phyloP scores from a whole-genome alignment of 2,797 vertebrate genomes.

The Myotis planiceps region DNA sequence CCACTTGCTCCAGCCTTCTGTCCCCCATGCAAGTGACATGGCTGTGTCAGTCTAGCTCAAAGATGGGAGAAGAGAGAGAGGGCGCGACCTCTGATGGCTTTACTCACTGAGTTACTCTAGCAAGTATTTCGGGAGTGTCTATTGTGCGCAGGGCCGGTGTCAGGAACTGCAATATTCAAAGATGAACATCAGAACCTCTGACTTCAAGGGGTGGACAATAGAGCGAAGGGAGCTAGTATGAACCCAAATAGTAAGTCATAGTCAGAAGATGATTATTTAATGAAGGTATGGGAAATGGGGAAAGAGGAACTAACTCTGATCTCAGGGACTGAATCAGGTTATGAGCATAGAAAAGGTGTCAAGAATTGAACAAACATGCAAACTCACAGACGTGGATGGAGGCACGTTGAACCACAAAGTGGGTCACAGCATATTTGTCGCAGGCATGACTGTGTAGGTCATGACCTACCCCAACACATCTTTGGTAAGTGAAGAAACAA shows the following conservation, averaged over 20 bases:
- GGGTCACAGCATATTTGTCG: accelerated
- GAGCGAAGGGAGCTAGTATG: neutral
- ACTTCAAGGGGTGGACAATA: accelerated
- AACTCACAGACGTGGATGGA: neutral
- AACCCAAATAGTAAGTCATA: neutral
- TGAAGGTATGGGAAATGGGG: accelerated
- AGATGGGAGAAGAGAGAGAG: neutral
- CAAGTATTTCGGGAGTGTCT: accelerated
- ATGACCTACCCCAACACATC: too few relatives aligned
- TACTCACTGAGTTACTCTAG: accelerated
- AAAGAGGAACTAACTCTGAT: neutral
- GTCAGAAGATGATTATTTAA: neutral
- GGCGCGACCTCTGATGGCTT: accelerated
- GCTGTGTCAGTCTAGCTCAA: too few relatives aligned
- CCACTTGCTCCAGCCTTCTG: accelerated
- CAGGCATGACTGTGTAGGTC: too few relatives aligned
- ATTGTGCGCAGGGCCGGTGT: accelerated
- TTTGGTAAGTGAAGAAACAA: neutral
- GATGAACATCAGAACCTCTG: neutral
- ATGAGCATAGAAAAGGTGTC: neutral
- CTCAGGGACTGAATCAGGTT: too few relatives aligned
- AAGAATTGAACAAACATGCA: neutral
- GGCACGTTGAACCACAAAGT: accelerated
- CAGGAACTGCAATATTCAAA: too few relatives aligned
- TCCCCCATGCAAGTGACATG: accelerated